Conservation (phyloP, 2,797 vertebrate species). For the Glossophaga mutica region DNA sequence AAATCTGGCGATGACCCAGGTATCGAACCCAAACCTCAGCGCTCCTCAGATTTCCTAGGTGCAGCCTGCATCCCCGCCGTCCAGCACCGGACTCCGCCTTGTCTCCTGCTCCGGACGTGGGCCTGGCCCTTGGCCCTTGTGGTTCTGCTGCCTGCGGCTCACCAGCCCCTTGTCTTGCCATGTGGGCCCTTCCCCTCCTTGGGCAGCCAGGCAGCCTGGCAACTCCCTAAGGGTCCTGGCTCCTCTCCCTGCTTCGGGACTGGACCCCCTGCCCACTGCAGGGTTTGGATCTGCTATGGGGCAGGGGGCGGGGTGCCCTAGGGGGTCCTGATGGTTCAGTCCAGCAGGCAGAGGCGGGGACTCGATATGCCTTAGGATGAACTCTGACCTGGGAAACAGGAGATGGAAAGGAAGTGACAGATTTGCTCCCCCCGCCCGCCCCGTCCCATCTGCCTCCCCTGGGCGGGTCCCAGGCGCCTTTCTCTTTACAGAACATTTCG, state of each 20-base stretch:
- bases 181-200: too few species aligned
- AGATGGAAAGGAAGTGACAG: neutral
- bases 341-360: rapidly evolving
- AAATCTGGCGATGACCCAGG: neutral
- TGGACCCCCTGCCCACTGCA: neutral
- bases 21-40: neutral
- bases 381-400: neutral
- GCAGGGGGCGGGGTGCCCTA: neutral
- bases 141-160: neutral
- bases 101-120: neutral
- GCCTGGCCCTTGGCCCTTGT: neutral
- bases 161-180: too few species aligned
- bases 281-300: neutral
- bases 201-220: neutral
- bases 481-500: neutral
- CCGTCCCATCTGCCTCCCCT: neutral
- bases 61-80: neutral
- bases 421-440: too few species aligned
- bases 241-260: neutral
- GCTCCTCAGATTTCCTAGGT: neutral
- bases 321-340: neutral
- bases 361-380: neutral
- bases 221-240: neutral
- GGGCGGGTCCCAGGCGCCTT: neutral
- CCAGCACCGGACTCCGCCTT: neutral